Evolutionary conservation across 1,140 invertebrate genomes (phyloP).

Genomic region (Eriocheir sinensis): DNA sequence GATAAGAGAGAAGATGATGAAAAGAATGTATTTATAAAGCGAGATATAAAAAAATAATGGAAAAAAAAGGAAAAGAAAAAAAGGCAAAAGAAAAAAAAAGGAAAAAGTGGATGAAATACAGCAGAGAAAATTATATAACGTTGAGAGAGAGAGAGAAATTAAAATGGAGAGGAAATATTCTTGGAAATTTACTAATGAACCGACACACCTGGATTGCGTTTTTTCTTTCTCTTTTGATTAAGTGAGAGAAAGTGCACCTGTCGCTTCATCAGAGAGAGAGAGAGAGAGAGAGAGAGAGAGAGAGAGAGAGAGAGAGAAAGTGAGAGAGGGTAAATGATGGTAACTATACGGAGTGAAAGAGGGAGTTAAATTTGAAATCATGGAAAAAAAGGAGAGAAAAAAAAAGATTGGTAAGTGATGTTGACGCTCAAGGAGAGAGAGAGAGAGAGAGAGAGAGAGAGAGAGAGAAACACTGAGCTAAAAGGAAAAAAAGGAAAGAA

Average conservation of each 20-base stretch:
- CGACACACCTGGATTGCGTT: background rate
- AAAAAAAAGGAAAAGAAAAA: no score
- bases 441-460: slow-evolving; percentile 31
- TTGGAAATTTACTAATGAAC: no score
- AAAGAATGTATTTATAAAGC: no score
- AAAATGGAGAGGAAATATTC: background rate
- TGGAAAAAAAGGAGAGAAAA: no score
- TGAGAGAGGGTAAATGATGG: background rate
- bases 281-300: slow-evolving; percentile 51
- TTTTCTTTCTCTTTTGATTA: background rate
- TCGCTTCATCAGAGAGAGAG: background rate
- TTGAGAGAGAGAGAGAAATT: background rate
- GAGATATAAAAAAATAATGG: no score
- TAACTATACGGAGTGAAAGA: no score
- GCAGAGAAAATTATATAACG: background rate
- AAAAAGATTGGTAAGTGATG: no score
- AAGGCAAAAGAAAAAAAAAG: background rate
- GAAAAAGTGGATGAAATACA: background rate
- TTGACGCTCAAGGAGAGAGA: background rate
- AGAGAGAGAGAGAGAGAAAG: slow-evolving; percentile 44
- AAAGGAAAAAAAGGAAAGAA: background rate
- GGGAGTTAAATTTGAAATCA: no score
- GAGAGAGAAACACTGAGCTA: background rate
- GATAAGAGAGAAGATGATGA: no score
- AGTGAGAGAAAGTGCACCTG: background rate